These are phyloP conservation scores for Diabrotica balteata DNA, from an alignment of 2,888 invertebrate genomes.

Conservation along the genomic window DNA sequence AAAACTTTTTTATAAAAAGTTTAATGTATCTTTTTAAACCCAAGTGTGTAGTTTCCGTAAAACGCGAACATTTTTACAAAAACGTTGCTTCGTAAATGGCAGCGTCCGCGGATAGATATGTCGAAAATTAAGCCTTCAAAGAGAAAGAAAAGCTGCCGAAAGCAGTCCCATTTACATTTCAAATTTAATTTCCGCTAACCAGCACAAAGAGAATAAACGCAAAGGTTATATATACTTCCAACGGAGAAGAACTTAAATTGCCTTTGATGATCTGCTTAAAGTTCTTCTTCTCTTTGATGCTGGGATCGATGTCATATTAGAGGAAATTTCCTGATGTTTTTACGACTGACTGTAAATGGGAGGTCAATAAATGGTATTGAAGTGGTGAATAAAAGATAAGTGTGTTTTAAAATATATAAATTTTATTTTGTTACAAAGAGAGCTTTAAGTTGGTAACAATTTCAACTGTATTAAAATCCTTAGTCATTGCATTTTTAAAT, in stretches of 20 bases:
- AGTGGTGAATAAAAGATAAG: too few relatives aligned
- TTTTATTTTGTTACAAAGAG: too few relatives aligned
- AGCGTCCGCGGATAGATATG: constrained; percentile 10
- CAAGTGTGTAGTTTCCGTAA: constrained; percentile 13
- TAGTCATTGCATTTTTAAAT: too few relatives aligned
- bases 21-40: background rate
- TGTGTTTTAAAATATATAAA: too few relatives aligned
- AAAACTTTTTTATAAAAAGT: background rate
- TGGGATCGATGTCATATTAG: constrained; percentile 6
- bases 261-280: constrained; percentile 36
- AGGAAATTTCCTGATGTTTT: constrained; percentile 11
- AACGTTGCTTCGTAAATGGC: constrained; percentile 8
- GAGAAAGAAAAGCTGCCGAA: constrained; percentile 31
- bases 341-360: background rate
- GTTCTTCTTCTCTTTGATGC: constrained; percentile 22
- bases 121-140: constrained; percentile 26
- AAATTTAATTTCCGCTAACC: constrained; percentile 43
- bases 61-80: constrained; percentile 3
- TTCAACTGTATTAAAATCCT: too few relatives aligned
- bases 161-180: constrained; percentile 42
- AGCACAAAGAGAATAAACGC: constrained; percentile 34
- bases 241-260: constrained; percentile 35
- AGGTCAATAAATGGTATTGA: background rate
- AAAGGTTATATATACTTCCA: constrained; percentile 30
- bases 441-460: too few relatives aligned